Percentiles rank a stretch among this genome's conserved stretches.
Evolutionary conservation across 2,888 invertebrate species (phyloP).

Genomic region (Sarcophaga carnaria): DNA sequence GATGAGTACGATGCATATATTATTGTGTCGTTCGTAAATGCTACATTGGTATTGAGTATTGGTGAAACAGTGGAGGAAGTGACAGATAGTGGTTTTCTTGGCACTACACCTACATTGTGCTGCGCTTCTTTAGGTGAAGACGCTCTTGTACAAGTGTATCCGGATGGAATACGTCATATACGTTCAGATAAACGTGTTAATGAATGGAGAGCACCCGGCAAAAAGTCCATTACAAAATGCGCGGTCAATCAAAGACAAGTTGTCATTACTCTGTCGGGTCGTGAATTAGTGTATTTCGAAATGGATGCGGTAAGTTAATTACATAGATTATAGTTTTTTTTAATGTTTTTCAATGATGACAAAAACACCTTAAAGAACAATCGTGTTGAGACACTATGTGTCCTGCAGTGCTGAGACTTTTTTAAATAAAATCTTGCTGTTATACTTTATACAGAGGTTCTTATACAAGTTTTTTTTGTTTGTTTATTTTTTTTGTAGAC

Average conservation of each 20-base stretch:
- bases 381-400: constrained; percentile 81
- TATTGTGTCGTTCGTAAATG: constrained; percentile 98
- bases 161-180: constrained; percentile 99
- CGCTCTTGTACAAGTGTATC: constrained; percentile 98
- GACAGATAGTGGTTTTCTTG: constrained; percentile 99
- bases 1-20: constrained; percentile 99
- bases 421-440: neutral
- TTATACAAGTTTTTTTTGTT: neutral
- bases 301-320: constrained; percentile 95
- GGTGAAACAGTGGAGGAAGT: constrained; percentile 99
- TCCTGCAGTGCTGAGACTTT: constrained; percentile 82
- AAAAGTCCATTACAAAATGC: constrained; percentile 97
- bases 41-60: constrained; percentile 98
- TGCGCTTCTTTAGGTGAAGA: constrained; percentile 99
- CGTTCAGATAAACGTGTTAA: constrained; percentile 98
- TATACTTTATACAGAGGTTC: neutral
- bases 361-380: constrained; percentile 80
- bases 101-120: constrained; percentile 98
- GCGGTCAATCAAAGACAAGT: constrained; percentile 99
- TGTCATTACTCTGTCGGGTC: constrained; percentile 97
- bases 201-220: constrained; percentile 99
- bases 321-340: neutral
- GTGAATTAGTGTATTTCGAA: constrained; percentile 99
- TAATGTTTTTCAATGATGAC: constrained; percentile 76
- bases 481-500: constrained; percentile 85